A percentile compares a stretch with the other conserved stretches of the same genome.
Evolutionary conservation across 2,888 invertebrate genomes (phyloP).

Genomic region (Volucella inanis): DNA sequence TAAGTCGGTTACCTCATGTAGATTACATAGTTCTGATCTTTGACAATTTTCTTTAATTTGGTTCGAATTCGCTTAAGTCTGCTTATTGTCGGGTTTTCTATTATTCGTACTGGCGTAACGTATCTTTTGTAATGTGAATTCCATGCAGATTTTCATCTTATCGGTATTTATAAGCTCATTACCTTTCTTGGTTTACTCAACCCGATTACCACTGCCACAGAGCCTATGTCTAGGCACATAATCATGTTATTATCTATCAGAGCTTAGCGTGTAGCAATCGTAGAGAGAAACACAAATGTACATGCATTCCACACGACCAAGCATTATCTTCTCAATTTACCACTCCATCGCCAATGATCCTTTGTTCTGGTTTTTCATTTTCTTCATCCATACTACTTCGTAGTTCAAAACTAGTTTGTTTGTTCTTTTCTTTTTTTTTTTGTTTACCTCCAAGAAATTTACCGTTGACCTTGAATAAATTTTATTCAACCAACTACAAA

Average conservation of each 20-base stretch:
- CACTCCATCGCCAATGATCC: neutral
- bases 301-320: neutral
- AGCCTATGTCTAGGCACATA: neutral
- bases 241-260: neutral
- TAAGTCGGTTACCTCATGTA: too few species aligned
- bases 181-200: too few species aligned
- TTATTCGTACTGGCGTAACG: too few species aligned
- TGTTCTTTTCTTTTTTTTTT: too few species aligned
- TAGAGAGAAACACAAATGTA: neutral
- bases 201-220: neutral
- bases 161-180: too few species aligned
- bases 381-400: neutral
- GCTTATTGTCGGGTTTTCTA: too few species aligned
- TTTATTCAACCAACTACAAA: conserved; percentile 3
- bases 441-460: neutral
- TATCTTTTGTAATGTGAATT: too few species aligned
- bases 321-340: neutral
- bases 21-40: too few species aligned
- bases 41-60: too few species aligned
- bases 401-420: conserved; percentile 36
- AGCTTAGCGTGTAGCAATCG: neutral
- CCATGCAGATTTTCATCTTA: too few species aligned
- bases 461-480: conserved; percentile 11
- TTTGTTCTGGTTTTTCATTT: conserved; percentile 34
- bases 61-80: too few species aligned